Evolutionary conservation across 2,113 vertebrate genomes (phyloP).

Genomic region (Aldabrachelys gigantea): DNA sequence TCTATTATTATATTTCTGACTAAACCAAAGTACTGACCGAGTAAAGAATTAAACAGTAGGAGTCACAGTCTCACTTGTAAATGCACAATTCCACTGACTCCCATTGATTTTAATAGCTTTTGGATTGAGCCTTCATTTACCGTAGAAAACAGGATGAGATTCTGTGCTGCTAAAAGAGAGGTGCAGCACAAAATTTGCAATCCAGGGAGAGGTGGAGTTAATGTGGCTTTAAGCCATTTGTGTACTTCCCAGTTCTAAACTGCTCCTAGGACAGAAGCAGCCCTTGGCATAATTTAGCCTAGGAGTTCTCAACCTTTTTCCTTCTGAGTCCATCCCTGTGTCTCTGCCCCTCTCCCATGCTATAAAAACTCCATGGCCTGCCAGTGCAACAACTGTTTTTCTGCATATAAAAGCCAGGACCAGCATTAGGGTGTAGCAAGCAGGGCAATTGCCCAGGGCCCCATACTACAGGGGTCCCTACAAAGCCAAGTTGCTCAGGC

Average conservation of each 20-base stretch:
- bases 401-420: no score
- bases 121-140: neutral
- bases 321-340: no score
- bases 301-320: no score
- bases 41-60: neutral
- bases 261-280: neutral
- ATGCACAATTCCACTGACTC: neutral
- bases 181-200: neutral
- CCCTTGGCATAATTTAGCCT: neutral
- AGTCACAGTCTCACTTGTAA: neutral
- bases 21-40: neutral
- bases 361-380: no score
- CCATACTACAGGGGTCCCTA: no score
- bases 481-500: no score
- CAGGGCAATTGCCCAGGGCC: no score
- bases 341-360: no score
- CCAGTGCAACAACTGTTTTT: no score
- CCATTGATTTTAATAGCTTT: neutral
- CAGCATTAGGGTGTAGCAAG: no score
- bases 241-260: neutral
- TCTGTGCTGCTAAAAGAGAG: neutral
- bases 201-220: no score
- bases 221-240: neutral
- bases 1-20: neutral
- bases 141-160: neutral